phyloP scores from a whole-genome alignment of 1,140 invertebrate species.

The Drosophila guanche region DNA sequence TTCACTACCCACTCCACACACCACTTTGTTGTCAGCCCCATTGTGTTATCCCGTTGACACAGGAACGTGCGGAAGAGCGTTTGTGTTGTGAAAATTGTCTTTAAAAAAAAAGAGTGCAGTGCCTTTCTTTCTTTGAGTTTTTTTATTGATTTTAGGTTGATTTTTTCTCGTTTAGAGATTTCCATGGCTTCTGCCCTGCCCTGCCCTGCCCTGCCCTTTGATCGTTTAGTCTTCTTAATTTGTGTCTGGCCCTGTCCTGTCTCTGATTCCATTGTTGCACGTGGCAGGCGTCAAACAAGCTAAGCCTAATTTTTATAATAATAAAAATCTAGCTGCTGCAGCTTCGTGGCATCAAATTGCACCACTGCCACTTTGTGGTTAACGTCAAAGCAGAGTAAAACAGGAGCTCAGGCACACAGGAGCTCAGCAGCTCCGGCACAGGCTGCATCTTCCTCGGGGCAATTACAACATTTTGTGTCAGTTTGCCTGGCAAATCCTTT shows the following conservation, averaged over 20 bases:
- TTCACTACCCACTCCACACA: conserved; percentile 27
- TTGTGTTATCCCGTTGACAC: conserved; percentile 71
- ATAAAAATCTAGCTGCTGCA: conserved; percentile 65
- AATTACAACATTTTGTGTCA: conserved; percentile 83
- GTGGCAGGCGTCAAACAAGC: conserved; percentile 53
- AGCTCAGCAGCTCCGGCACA: too few species aligned
- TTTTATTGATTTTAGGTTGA: conserved; percentile 31
- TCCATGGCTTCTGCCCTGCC: conserved; percentile 2
- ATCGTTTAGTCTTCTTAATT: conserved; percentile 44
- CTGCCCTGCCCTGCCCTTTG: too few species aligned
- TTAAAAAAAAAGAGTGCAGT: conserved; percentile 22
- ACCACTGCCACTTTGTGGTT: conserved; percentile 61
- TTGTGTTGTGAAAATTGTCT: conserved; percentile 42
- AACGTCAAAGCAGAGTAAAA: conserved; percentile 1
- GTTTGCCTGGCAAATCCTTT: conserved; percentile 72
- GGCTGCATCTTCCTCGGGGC: conserved; percentile 30
- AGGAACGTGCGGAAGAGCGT: conserved; percentile 77
- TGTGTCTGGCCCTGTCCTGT: conserved; percentile 10
- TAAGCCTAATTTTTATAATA: conserved; percentile 80
- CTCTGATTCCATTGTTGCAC: conserved; percentile 41
- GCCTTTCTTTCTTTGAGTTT: not conserved
- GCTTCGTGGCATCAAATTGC: conserved; percentile 45
- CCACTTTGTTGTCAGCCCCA: conserved; percentile 36
- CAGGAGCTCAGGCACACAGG: conserved; percentile 1
- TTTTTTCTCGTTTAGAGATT: conserved; percentile 17